Evolutionary conservation across 1,140 invertebrate genomes (phyloP).

Genomic region (Meteorus sp.): DNA sequence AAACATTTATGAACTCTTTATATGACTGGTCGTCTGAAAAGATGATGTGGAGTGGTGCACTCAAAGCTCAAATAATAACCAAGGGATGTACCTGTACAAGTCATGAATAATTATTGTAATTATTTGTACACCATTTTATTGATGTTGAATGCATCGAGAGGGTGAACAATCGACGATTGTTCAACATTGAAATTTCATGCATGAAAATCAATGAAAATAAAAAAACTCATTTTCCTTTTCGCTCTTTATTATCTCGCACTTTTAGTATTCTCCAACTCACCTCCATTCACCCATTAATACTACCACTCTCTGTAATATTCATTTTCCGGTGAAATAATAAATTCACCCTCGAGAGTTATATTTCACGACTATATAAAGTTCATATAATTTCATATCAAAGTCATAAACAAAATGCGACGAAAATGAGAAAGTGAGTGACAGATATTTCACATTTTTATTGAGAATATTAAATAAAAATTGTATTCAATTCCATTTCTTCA

Average conservation of each 20-base stretch:
- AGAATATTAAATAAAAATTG: slow-evolving; percentile 2
- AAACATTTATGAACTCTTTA: slow-evolving; percentile 41
- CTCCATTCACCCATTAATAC: background rate
- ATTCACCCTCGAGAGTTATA: background rate
- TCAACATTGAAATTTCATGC: no score
- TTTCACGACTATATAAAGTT: slow-evolving; percentile 33
- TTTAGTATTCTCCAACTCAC: background rate
- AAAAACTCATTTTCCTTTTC: background rate
- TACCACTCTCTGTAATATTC: slow-evolving; percentile 1
- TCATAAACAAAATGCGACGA: slow-evolving; percentile 32
- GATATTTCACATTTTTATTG: slow-evolving; percentile 30
- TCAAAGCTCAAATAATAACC: no score
- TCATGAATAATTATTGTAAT: no score
- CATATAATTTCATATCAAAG: slow-evolving; percentile 40
- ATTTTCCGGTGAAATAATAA: slow-evolving; percentile 6
- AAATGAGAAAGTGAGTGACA: slow-evolving; percentile 29
- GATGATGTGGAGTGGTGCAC: background rate
- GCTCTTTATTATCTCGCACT: background rate
- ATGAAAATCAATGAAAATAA: no score
- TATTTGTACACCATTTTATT: no score
- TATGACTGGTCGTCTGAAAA: slow-evolving; percentile 16
- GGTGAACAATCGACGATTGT: no score
- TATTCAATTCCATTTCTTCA: background rate
- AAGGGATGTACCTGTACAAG: no score
- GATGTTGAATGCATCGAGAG: no score